phyloP scores from a whole-genome alignment of 2,888 invertebrate genomes.

The Drosophila fulvimacula region DNA sequence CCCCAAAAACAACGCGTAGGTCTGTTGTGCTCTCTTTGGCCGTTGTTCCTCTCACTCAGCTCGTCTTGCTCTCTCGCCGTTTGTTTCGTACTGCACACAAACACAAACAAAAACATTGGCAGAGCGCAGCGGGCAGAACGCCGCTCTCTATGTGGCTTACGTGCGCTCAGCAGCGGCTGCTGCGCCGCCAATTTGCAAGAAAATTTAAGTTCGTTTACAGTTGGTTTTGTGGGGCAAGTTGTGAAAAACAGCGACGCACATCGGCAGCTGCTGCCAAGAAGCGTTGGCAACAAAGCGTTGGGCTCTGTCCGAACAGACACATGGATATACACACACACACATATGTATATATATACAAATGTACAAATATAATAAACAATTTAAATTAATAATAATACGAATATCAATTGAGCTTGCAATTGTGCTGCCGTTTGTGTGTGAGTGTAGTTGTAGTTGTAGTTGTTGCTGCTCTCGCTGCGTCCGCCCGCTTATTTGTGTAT shows the following conservation, averaged over 20 bases:
- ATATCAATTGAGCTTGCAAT: slow-evolving; percentile 64
- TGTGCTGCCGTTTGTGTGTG: slow-evolving; percentile 22
- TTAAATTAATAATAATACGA: slow-evolving; percentile 55
- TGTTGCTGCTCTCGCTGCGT: slow-evolving; percentile 55
- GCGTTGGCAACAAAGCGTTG: slow-evolving; percentile 49
- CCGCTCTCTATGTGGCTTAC: slow-evolving; percentile 53
- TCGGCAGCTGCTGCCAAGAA: slow-evolving; percentile 55
- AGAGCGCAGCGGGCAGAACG: slow-evolving; percentile 44
- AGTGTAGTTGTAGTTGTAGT: slow-evolving; percentile 39
- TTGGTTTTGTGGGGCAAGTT: slow-evolving; percentile 75
- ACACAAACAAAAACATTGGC: slow-evolving; percentile 52
- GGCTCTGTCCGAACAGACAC: slow-evolving; percentile 26
- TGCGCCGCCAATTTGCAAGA: slow-evolving; percentile 76
- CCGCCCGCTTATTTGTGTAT: slow-evolving; percentile 61
- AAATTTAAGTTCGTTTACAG: slow-evolving; percentile 78
- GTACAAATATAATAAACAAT: slow-evolving; percentile 43
- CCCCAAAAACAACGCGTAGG: slow-evolving; percentile 56
- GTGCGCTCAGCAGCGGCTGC: slow-evolving; percentile 66
- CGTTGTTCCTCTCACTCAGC: neutral
- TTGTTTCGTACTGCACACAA: slow-evolving; percentile 37
- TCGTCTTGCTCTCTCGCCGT: slow-evolving; percentile 1
- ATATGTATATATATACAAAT: neutral
- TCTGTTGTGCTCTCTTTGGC: slow-evolving; percentile 25
- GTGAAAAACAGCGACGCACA: slow-evolving; percentile 64
- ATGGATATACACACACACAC: neutral